Conservation (phyloP, 2,888 invertebrate genomes). For the Cephus pulcher region DNA sequence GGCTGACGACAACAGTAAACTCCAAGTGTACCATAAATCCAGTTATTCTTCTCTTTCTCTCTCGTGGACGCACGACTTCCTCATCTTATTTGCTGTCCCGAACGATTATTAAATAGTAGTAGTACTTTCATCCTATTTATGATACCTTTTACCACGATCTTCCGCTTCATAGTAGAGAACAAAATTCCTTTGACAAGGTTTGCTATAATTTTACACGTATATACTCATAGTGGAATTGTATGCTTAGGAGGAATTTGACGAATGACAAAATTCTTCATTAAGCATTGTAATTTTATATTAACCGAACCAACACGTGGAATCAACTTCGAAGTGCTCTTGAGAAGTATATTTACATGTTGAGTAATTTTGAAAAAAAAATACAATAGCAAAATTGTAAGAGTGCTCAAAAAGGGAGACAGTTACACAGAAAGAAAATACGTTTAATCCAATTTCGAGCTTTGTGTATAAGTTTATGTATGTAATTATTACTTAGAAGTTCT, state of each 20-base stretch:
- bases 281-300: no score
- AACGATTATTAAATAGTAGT: neutral
- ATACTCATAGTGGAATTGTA: neutral
- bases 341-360: no score
- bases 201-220: no score
- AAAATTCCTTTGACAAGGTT: neutral
- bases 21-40: conserved; percentile 13
- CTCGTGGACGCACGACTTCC: neutral
- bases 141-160: neutral
- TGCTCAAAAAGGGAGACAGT: neutral
- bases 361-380: no score
- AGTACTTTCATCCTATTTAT: neutral
- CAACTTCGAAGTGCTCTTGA: no score
- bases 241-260: neutral
- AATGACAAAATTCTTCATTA: no score
- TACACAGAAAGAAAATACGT: neutral
- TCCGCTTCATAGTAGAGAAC: neutral
- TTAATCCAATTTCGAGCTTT: neutral
- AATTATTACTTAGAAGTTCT: neutral
- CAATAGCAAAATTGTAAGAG: neutral
- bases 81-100: neutral
- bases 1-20: conserved; percentile 10
- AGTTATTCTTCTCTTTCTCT: neutral
- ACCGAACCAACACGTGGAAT: no score
- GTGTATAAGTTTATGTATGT: neutral